These are phyloP conservation scores for Pygoscelis antarcticus DNA, from an alignment of 2,113 vertebrate genomes.

Conservation along the genomic window DNA sequence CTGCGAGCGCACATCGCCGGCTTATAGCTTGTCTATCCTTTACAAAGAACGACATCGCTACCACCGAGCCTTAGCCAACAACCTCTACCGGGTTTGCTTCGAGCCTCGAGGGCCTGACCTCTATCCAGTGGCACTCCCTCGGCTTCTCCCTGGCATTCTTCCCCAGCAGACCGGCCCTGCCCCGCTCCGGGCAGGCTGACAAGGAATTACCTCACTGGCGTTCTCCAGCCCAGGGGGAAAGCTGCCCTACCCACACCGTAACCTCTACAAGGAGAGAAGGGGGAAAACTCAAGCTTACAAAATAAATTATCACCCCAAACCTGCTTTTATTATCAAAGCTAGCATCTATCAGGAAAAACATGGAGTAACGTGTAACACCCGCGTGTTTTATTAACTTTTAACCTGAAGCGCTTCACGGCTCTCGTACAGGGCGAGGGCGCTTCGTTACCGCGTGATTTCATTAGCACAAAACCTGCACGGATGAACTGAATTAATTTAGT, in stretches of 20 bases:
- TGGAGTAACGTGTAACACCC: too few species aligned
- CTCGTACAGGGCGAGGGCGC: too few species aligned
- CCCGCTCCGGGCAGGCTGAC: neutral
- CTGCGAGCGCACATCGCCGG: neutral
- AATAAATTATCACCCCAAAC: too few species aligned
- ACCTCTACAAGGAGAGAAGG: neutral
- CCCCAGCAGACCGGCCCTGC: neutral
- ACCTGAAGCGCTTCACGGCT: too few species aligned
- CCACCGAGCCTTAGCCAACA: neutral
- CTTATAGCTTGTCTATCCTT: neutral
- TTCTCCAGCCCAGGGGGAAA: neutral
- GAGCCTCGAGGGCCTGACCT: neutral
- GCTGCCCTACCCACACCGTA: neutral
- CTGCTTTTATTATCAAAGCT: too few species aligned
- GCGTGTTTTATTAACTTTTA: too few species aligned
- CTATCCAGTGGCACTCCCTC: neutral
- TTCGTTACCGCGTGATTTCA: too few species aligned
- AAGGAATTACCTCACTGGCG: fast-evolving
- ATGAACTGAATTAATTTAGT: too few species aligned
- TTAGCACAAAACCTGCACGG: too few species aligned
- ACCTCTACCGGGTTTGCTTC: neutral
- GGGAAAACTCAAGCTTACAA: too few species aligned
- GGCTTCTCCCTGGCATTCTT: fast-evolving
- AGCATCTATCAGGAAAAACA: too few species aligned
- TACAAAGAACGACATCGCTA: fast-evolving